Percentiles rank a stretch among this genome's conserved stretches.
Evolutionary conservation across 2,113 vertebrate species (phyloP).

Genomic region (Dasypus novemcinctus): DNA sequence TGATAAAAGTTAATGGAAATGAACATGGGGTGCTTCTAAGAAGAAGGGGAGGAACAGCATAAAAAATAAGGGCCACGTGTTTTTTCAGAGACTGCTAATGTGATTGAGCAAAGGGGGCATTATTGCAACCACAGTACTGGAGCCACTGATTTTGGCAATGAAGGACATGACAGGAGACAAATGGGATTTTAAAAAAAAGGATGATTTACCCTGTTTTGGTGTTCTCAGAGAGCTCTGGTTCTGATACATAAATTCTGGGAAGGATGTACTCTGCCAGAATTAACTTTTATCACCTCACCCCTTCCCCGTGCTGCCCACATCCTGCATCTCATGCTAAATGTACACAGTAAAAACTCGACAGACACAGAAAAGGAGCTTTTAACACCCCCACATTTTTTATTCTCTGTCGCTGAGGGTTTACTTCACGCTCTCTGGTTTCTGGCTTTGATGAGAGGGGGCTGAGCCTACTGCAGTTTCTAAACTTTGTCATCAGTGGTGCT

Average conservation of each 20-base stretch:
- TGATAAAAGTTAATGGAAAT: background rate
- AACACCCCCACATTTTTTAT: background rate
- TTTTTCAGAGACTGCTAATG: background rate
- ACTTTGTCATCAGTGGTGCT: background rate
- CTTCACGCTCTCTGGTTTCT: background rate
- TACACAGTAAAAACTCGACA: conserved; percentile 17
- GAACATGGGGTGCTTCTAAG: background rate
- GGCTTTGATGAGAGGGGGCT: background rate
- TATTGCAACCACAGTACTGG: background rate
- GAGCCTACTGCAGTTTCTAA: background rate
- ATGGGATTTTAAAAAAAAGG: background rate
- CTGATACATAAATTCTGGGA: background rate
- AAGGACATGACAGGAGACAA: background rate
- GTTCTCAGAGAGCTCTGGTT: background rate
- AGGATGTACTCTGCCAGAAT: background rate
- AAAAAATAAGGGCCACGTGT: background rate
- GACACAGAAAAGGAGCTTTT: background rate
- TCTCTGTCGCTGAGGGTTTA: background rate
- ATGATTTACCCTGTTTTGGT: background rate
- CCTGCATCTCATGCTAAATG: conserved; percentile 47
- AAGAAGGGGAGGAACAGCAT: background rate
- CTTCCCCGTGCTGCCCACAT: conserved; percentile 40
- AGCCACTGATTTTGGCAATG: background rate
- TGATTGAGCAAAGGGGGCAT: rapidly evolving
- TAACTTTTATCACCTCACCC: background rate